A percentile compares a stretch with the other conserved stretches of the same genome.
These are phyloP conservation scores for Sebastes cheni DNA, from an alignment of 2,797 vertebrate species.

Conservation along the genomic window DNA sequence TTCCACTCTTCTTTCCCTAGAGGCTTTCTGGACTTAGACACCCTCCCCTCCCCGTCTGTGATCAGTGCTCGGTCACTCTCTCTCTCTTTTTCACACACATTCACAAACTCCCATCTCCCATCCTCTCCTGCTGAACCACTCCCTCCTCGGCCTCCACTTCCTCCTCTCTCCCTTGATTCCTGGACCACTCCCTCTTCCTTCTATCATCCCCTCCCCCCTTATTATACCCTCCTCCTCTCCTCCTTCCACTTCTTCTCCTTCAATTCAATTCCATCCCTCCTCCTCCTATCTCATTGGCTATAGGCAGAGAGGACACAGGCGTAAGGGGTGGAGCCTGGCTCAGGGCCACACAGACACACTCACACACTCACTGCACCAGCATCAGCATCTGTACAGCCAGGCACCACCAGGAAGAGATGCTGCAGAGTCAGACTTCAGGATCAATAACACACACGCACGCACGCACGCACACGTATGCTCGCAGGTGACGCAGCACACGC, in stretches of 20 bases:
- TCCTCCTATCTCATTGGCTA: slow-evolving; percentile 38
- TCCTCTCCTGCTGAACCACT: slow-evolving; percentile 21
- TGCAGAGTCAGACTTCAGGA: slow-evolving; percentile 45
- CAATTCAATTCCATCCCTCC: neutral
- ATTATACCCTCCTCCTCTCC: neutral
- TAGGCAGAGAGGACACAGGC: slow-evolving; percentile 24
- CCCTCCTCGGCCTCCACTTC: slow-evolving; percentile 35
- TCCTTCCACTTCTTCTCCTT: neutral
- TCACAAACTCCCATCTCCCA: neutral
- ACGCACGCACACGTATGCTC: neutral
- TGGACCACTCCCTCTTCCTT: slow-evolving; percentile 27
- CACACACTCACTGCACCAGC: slow-evolving; percentile 32
- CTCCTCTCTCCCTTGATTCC: slow-evolving; percentile 17
- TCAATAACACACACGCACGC: slow-evolving; percentile 43
- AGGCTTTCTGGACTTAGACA: slow-evolving; percentile 35
- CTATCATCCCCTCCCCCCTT: neutral
- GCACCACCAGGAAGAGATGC: slow-evolving; percentile 79
- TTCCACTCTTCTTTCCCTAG: slow-evolving; percentile 30
- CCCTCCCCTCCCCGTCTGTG: slow-evolving; percentile 31
- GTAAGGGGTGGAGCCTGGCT: slow-evolving; percentile 62
- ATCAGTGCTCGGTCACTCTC: slow-evolving; percentile 13
- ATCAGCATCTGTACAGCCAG: slow-evolving; percentile 69
- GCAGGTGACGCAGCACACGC: too few species aligned
- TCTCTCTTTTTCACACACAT: neutral
- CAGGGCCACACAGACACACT: slow-evolving; percentile 33